Evolutionary conservation across 2,888 invertebrate species (phyloP).

Genomic region (Ethmia dodecea): DNA sequence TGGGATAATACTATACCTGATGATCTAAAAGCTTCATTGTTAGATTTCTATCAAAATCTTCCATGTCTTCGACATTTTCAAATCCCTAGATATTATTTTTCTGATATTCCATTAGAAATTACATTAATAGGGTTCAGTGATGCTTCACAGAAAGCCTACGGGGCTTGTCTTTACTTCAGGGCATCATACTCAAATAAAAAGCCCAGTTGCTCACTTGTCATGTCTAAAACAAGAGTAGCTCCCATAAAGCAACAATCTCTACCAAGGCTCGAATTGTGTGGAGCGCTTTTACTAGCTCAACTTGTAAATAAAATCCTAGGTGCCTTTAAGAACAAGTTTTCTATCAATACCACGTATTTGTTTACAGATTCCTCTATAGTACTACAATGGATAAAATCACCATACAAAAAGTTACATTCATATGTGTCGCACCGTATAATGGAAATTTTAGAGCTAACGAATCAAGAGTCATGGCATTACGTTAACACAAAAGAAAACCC

Average conservation of each 20-base stretch:
- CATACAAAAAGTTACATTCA: constrained; percentile 6
- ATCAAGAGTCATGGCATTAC: constrained; percentile 2
- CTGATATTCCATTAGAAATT: constrained; percentile 5
- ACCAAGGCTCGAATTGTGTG: constrained; percentile 6
- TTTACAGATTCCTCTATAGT: constrained; percentile 12
- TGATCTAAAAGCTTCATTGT: not conserved
- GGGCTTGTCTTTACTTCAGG: constrained; percentile 9
- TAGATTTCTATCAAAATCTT: not conserved
- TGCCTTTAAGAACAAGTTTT: constrained; percentile 1
- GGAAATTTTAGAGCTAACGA: constrained; percentile 4
- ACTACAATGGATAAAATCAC: constrained; percentile 13
- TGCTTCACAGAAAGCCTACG: constrained; percentile 5
- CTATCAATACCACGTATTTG: constrained; percentile 3
- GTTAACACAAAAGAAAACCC: constrained; percentile 8
- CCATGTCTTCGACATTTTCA: constrained; percentile 1
- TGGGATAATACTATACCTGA: constrained; percentile 3
- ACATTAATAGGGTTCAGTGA: constrained; percentile 10
- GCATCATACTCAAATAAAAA: constrained; percentile 3
- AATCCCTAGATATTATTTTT: constrained; percentile 10
- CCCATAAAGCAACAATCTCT: constrained; percentile 3
- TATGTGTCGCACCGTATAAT: constrained; percentile 5
- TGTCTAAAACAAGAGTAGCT: constrained; percentile 9
- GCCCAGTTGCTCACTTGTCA: constrained; percentile 1
- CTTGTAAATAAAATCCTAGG: not conserved
- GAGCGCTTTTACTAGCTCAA: constrained; percentile 3